Evolutionary conservation across 64 coral and sea anemone species (phyloP).

Genomic region (Dendrophyllia cribrosa): DNA sequence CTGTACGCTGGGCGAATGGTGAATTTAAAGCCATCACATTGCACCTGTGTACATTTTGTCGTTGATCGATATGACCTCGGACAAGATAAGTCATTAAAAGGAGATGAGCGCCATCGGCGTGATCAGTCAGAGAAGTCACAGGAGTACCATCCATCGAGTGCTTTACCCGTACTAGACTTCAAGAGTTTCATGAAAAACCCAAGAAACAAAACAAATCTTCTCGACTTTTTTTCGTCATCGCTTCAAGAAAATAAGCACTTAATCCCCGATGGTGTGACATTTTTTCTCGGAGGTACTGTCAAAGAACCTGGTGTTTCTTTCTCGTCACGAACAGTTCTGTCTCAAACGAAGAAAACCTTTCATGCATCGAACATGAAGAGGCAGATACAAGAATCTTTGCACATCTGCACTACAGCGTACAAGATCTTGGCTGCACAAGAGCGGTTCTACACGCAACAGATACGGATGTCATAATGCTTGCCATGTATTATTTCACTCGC

Average conservation of each 20-base stretch:
- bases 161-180: slow-evolving; percentile 25
- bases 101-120: slow-evolving; percentile 16
- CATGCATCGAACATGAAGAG: slow-evolving; percentile 10
- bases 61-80: slow-evolving; percentile 32
- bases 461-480: slow-evolving; percentile 20
- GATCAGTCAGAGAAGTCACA: neutral
- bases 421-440: slow-evolving; percentile 40
- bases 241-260: slow-evolving; percentile 6
- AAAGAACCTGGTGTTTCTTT: slow-evolving; percentile 7
- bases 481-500: neutral
- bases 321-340: neutral
- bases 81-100: slow-evolving; percentile 10
- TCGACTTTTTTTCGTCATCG: neutral
- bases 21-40: slow-evolving; percentile 2
- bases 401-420: slow-evolving; percentile 11
- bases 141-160: slow-evolving; percentile 13
- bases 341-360: slow-evolving; percentile 3
- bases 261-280: slow-evolving; percentile 17
- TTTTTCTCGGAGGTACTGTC: slow-evolving; percentile 1
- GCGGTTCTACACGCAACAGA: slow-evolving; percentile 27
- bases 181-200: slow-evolving; percentile 18
- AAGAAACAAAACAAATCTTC: slow-evolving; percentile 20
- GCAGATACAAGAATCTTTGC: slow-evolving; percentile 11
- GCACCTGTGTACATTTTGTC: slow-evolving; percentile 8
- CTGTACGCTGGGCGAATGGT: neutral